Evolutionary conservation across 53 echinoderm and acorn worm species (phyloP), one percentile per base, ranked within the genome.

Genomic region (Glandiceps talaboti): DNA sequence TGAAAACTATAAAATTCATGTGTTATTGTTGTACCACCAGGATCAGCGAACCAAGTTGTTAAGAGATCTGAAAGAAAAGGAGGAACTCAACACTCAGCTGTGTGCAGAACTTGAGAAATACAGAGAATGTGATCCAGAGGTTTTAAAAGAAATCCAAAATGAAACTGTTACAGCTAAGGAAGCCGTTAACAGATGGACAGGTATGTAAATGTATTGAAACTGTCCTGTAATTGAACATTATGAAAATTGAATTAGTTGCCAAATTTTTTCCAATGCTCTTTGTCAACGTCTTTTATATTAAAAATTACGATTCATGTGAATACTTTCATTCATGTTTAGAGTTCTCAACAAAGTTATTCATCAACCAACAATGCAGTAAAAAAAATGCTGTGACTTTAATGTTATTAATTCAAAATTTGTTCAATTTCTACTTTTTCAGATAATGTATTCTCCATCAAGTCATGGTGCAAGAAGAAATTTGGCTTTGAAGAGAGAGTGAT

Each of bases 381-480:
- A n/a, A n/a, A n/a, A n/a, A n/a, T n/a, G n/a, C n/a, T n/a, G n/a
- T n/a, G n/a, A n/a, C n/a, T n/a, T n/a, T n/a, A n/a, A n/a, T n/a
- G n/a, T n/a, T n/a, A n/a, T n/a, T n/a, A n/a, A n/a, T n/a, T n/a
- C n/a, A n/a, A n/a, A n/a, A n/a, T n/a, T n/a, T n/a, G n/a, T n/a
- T n/a, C n/a, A n/a, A n/a, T 72, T 75, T 75, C 14, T 74, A 76
- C 73, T 74, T 14, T 78, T 82, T 29, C 91, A 97, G 97, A 97
- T 77, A 97, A 97, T 73, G 83, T 97, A 28, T 97, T 93, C 77
- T 85, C 93, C 14, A 91, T 97, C 91, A 91, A 97, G 81, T 87
- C 89, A 30, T 97, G 97, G 97, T 97, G 97, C 78, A 93, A 93
- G 85, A 91, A 88, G 86, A 97, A 97, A 30, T 97, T 97, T 86